These are phyloP conservation scores for Hoplostethus atlanticus DNA, from an alignment of 2,797 vertebrate species.

Conservation along the genomic window DNA sequence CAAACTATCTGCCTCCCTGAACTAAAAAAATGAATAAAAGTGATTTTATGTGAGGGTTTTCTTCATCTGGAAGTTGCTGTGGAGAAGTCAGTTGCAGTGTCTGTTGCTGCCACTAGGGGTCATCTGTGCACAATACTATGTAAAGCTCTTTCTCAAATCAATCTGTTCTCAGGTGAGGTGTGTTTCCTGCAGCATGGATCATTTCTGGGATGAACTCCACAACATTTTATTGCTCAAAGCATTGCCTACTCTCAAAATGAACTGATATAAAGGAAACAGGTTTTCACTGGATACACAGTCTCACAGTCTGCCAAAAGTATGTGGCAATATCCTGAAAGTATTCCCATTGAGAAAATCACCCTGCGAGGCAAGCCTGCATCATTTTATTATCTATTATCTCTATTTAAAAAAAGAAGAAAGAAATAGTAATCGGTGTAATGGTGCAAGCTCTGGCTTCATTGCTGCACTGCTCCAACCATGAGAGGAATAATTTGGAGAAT, in stretches of 20 bases:
- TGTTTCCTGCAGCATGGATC: background rate
- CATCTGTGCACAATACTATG: constrained; percentile 73
- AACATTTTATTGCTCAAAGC: too few relatives aligned
- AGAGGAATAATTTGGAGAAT: background rate
- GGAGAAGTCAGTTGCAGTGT: constrained; percentile 29
- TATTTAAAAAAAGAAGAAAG: too few relatives aligned
- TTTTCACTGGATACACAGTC: background rate
- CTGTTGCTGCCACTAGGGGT: constrained; percentile 69
- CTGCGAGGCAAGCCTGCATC: too few relatives aligned
- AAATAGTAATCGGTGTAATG: too few relatives aligned
- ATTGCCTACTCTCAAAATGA: background rate
- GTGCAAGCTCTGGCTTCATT: background rate
- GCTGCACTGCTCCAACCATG: background rate
- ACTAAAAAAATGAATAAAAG: background rate
- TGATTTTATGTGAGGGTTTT: background rate
- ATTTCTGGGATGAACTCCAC: background rate
- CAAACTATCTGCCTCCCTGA: background rate
- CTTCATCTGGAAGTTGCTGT: background rate
- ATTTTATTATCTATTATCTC: too few relatives aligned
- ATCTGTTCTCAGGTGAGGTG: constrained; percentile 7
- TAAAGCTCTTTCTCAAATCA: background rate
- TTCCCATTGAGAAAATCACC: background rate
- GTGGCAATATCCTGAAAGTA: background rate
- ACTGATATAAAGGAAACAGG: too few relatives aligned
- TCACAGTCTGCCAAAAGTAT: background rate